Evolutionary conservation across 2,113 vertebrate species (phyloP), one percentile per base, ranked within the genome.

Genomic region (Gila orcuttii): DNA sequence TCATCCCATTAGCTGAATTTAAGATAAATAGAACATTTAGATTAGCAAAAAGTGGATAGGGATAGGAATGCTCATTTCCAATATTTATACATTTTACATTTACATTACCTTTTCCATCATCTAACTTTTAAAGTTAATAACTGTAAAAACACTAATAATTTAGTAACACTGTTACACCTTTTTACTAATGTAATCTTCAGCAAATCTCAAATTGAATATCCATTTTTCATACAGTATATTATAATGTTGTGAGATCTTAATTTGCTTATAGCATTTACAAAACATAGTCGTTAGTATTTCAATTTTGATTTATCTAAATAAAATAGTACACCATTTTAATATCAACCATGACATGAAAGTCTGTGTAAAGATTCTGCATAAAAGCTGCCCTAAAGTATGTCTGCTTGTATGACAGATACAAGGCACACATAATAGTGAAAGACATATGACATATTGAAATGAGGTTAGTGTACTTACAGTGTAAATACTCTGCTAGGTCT

Each of bases 401-500:
- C 62, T 31, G 17, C 5, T 52, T 15, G 28, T 28, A 28, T 28
- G 52, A 57, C 55, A 21, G 6, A 6, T 57, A 8, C 19, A 57
- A 8, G 55, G 2, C 28, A 9, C 2, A 21, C 8, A 7, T 15
- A 47, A 17, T 25, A 6, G 23, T 47, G 11, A 47, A 75, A 13
- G 6, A 47, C 71, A 74, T 13, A 45, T 74, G 74, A 39, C 77
- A 60, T 8, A 36, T 60, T 60, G 6, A 36, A 33, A 31, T 52
- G 11, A 73, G 25, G 78, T 47, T 28, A 36, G 66, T 47, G 31
- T 25, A 98, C 98, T 97, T 95, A 99, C 98, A 94, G 91, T 99
- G 97, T 85, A 99, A 96, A 88, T 99, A 99, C 85, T 99, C 98
- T 1, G 98, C 97, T 89, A 99, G 95, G 91, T 99, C 98, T 21